Evolutionary conservation across 2,797 vertebrate species (phyloP).

Genomic region (Ciconia nigra): DNA sequence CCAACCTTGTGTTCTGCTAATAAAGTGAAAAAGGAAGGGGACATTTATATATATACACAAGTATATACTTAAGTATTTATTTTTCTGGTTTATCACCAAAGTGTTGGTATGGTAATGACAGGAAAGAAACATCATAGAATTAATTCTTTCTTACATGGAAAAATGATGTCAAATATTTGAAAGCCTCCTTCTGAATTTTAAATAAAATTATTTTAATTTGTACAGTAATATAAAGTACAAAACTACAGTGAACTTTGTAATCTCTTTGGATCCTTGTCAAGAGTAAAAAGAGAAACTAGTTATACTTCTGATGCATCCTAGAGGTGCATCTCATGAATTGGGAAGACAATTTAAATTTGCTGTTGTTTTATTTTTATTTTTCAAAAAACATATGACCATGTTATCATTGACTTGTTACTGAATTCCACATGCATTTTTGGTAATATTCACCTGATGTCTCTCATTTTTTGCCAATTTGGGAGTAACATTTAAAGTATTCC

Average conservation of each 20-base stretch:
- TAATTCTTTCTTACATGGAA: not conserved
- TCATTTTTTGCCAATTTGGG: not conserved
- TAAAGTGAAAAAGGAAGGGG: not conserved
- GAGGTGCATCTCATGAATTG: not conserved
- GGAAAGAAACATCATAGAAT: not conserved
- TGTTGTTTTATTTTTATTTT: not conserved
- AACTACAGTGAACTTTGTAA: not conserved
- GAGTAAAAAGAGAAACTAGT: not conserved
- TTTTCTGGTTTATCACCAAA: not conserved
- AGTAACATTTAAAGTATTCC: not conserved
- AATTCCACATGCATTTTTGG: not conserved
- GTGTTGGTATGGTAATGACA: not conserved
- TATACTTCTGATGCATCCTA: not conserved
- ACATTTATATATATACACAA: not conserved
- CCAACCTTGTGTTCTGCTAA: not conserved
- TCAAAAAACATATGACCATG: not conserved
- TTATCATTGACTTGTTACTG: not conserved
- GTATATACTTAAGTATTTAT: not conserved
- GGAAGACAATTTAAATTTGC: not conserved
- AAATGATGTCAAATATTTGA: not conserved
- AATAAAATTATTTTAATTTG: not conserved
- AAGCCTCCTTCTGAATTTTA: not conserved
- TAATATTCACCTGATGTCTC: not conserved
- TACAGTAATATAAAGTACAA: not conserved
- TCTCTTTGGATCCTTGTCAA: not conserved